These are phyloP conservation scores for Eurytoma californica DNA, from an alignment of 2,888 invertebrate species.

Conservation along the genomic window DNA sequence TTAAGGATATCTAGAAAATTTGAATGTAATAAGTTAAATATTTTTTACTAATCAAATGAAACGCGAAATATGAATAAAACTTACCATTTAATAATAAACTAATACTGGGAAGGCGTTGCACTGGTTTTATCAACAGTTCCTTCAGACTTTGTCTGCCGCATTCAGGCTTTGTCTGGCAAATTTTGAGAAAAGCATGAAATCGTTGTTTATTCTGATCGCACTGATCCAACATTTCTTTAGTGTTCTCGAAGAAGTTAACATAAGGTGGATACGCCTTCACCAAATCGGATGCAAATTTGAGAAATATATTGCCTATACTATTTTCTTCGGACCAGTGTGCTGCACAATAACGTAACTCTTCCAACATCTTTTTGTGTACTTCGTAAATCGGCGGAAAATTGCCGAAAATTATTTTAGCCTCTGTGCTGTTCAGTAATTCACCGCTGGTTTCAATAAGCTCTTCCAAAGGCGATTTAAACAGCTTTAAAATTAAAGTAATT, in stretches of 20 bases:
- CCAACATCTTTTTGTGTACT: slow-evolving; percentile 87
- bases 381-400: slow-evolving; percentile 96
- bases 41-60: slow-evolving; percentile 7
- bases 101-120: slow-evolving; percentile 97
- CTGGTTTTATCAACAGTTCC: slow-evolving; percentile 97
- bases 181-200: slow-evolving; percentile 98
- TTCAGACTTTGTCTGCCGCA: slow-evolving; percentile 96
- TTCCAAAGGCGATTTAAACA: slow-evolving; percentile 95
- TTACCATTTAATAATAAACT: slow-evolving; percentile 94
- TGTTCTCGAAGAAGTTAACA: slow-evolving; percentile 98
- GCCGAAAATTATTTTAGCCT: slow-evolving; percentile 96
- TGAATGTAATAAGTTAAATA: not conserved
- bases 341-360: slow-evolving; percentile 77
- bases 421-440: slow-evolving; percentile 90
- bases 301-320: slow-evolving; percentile 90
- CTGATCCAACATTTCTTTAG: slow-evolving; percentile 92
- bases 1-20: slow-evolving; percentile 89
- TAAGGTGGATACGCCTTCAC: slow-evolving; percentile 97
- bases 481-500: slow-evolving; percentile 77
- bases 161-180: slow-evolving; percentile 94
- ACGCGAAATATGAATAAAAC: slow-evolving; percentile 62
- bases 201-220: slow-evolving; percentile 95
- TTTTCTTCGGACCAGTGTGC: slow-evolving; percentile 92
- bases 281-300: slow-evolving; percentile 90
- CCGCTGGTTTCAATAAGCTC: slow-evolving; percentile 82